Percentiles rank a stretch among this genome's conserved stretches.
phyloP scores from a whole-genome alignment of 2,113 vertebrate species.

The Lynx canadensis region DNA sequence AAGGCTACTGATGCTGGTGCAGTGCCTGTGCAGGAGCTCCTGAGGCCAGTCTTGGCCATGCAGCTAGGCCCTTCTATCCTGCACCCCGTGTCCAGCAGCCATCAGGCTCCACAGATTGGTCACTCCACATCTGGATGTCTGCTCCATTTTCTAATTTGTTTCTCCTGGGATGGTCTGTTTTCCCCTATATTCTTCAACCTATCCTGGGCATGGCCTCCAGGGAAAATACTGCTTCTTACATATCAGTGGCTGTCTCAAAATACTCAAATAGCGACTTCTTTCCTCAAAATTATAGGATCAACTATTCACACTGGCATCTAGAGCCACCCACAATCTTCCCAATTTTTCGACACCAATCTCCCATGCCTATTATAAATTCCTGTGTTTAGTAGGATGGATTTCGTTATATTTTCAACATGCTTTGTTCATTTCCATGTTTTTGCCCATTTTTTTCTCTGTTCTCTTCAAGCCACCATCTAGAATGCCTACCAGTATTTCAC shows the following conservation, averaged over 20 bases:
- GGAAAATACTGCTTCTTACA: neutral
- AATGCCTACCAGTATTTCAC: neutral
- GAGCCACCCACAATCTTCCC: neutral
- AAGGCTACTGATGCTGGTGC: fast-evolving
- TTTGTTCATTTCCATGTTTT: neutral
- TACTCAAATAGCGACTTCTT: too few species aligned
- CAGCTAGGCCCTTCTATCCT: fast-evolving
- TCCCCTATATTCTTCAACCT: neutral
- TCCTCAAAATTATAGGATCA: neutral
- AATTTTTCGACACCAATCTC: neutral
- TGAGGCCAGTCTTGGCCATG: fast-evolving
- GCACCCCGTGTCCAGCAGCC: neutral
- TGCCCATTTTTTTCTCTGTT: neutral
- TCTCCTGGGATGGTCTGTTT: neutral
- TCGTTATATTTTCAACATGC: neutral
- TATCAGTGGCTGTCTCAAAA: neutral
- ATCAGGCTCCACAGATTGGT: fast-evolving
- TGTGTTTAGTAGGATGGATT: neutral
- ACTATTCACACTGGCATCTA: neutral
- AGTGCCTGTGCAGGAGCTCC: too few species aligned
- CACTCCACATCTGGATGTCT: too few species aligned
- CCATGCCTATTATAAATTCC: neutral
- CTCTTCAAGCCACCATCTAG: neutral
- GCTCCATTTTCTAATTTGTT: neutral
- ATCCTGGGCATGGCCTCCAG: neutral